Conservation (phyloP, 2,797 vertebrate genomes). For the Arnoldichthys spilopterus region DNA sequence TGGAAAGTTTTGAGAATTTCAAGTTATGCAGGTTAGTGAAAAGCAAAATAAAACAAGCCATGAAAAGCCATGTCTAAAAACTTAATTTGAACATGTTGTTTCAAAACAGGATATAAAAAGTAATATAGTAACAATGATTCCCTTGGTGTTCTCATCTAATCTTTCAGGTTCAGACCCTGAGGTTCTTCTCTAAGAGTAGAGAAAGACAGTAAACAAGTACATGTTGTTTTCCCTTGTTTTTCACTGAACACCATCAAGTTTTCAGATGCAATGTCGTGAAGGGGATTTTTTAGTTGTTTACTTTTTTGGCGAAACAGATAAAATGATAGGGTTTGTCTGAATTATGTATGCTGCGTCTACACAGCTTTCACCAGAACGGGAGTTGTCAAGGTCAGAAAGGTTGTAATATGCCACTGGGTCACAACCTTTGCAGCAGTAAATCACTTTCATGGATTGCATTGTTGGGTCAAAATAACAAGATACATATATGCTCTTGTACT, state of each 20-base stretch:
- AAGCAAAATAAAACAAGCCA: neutral
- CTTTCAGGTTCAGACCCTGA: slow-evolving; percentile 3
- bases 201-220: slow-evolving; percentile 13
- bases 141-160: neutral
- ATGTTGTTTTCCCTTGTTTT: slow-evolving; percentile 35
- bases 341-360: slow-evolving; percentile 4
- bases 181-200: slow-evolving; percentile 14
- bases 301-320: slow-evolving; percentile 35
- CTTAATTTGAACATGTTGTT: neutral
- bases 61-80: neutral
- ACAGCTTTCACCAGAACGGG: slow-evolving; percentile 14
- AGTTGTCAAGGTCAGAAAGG: slow-evolving; percentile 13
- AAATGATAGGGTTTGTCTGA: slow-evolving; percentile 50
- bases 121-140: neutral
- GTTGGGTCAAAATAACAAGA: slow-evolving; percentile 1
- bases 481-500: neutral
- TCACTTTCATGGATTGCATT: neutral
- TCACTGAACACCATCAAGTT: slow-evolving; percentile 40
- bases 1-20: neutral
- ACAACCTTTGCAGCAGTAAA: neutral
- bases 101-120: neutral
- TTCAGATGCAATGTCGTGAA: slow-evolving; percentile 28
- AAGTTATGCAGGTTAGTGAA: neutral
- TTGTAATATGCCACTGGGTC: slow-evolving; percentile 5
- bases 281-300: slow-evolving; percentile 48